phyloP scores from a whole-genome alignment of 2,797 vertebrate species.

The Ispidina picta region DNA sequence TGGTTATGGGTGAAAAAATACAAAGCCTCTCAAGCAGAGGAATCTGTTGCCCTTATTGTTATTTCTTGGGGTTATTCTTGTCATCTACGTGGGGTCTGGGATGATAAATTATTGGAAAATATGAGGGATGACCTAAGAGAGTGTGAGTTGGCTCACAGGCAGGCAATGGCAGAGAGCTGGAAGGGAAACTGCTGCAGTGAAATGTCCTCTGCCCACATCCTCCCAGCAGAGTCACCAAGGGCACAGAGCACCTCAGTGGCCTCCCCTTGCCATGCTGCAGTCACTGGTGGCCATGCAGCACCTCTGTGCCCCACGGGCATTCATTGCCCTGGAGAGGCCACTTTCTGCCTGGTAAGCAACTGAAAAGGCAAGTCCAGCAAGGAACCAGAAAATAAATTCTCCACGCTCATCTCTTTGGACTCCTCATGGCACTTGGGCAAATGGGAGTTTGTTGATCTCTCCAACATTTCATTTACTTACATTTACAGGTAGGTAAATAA shows the following conservation, averaged over 20 bases:
- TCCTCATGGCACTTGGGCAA: neutral
- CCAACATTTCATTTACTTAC: neutral
- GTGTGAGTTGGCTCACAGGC: neutral
- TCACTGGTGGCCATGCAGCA: neutral
- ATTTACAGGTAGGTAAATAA: neutral
- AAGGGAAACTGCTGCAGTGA: neutral
- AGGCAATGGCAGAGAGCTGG: neutral
- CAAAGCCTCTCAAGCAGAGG: neutral
- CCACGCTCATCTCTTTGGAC: neutral
- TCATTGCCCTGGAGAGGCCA: neutral
- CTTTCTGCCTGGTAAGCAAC: neutral
- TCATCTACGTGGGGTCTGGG: neutral
- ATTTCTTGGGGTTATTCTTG: neutral
- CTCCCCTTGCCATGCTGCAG: neutral
- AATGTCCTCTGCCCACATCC: neutral
- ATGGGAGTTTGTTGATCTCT: neutral
- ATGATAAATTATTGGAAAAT: neutral
- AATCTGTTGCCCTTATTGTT: neutral
- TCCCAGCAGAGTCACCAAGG: accelerated
- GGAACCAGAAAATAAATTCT: neutral
- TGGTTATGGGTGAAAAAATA: neutral
- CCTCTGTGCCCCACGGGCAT: neutral
- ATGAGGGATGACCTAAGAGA: neutral
- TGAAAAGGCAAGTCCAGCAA: neutral
- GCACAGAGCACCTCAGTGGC: neutral